Base-by-base conservation (phyloP, 2,888 invertebrate genomes). In the Melangyna quadrimaculata region DNA sequence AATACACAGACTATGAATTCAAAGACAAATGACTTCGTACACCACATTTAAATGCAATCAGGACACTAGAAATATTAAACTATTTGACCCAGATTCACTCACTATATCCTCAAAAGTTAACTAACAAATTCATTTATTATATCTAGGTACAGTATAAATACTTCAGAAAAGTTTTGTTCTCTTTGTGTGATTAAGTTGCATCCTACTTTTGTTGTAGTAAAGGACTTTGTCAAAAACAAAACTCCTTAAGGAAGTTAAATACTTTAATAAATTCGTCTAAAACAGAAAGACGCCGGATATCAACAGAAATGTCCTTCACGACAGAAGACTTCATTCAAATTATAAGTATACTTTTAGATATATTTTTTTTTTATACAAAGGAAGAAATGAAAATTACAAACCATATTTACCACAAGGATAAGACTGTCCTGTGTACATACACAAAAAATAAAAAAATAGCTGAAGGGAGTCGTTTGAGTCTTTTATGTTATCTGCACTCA, bases 61-160 rank as follows among this genome's bases (percentile, higher is more conserved):
- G 48, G 37, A 35, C 19, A 65, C 29, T 48, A 51, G 48, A 69
- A 67, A 35, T 45, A 43, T 65, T 43, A 45, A 81, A 77, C 81
- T 82, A 82, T 82, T 67, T 82, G 82, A 73, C 82, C 82, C 24
- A 82, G 69, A 82, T 82, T 78, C 48, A 45, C 8, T 45, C 45
- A 72, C 17, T 78, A 45, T 59, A 35, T 55, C 35, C 51, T 14
- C 12, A 12, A 81, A 82, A 82, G 72, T 82, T 82, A 78, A 72
- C 82, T 61, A 55, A 82, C 78, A 35, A 78, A 78, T 77, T 82
- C 61, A 72, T 67, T 77, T 67, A 43, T 3, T 22, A 51, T 51
- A 24, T 2, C 22, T 12, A 12, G 12, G 12, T 48, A 22, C 22
- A 6, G 3, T 19, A 5, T 22, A 0, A 24, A 48, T 7, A 10